These are phyloP conservation scores for Maniola jurtina DNA, from an alignment of 1,140 invertebrate genomes.

Conservation along the genomic window DNA sequence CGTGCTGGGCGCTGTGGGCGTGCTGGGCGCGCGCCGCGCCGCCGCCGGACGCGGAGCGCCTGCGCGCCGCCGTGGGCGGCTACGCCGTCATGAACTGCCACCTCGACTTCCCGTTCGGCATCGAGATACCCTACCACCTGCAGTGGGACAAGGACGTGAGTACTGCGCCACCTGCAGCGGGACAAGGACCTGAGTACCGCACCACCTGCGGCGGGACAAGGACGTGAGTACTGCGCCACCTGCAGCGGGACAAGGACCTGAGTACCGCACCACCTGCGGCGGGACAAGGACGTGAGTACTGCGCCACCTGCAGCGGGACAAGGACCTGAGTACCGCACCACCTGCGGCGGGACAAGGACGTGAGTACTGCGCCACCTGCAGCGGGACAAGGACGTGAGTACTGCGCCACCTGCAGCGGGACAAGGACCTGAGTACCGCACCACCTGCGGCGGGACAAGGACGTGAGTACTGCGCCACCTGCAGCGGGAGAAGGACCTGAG, in stretches of 20 bases:
- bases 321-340: conserved; percentile 95
- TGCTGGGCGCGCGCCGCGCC: conserved; percentile 32
- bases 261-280: conserved; percentile 93
- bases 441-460: no score
- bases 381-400: no score
- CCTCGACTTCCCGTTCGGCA: conserved; percentile 92
- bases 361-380: conserved; percentile 76
- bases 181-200: no score
- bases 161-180: conserved; percentile 28
- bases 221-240: conserved; percentile 76
- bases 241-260: no score
- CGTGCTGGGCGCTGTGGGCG: conserved; percentile 27
- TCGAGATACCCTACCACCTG: conserved; percentile 92
- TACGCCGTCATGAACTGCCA: conserved; percentile 93
- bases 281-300: conserved; percentile 84
- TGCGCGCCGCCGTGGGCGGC: conserved; percentile 90
- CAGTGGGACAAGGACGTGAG: conserved; percentile 95
- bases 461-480: no score
- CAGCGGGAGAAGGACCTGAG: no score
- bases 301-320: not conserved
- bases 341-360: conserved; percentile 86
- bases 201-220: conserved; percentile 91
- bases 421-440: no score
- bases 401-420: no score
- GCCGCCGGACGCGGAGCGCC: conserved; percentile 75